A percentile compares a stretch with the other conserved stretches of the same genome.
phyloP scores from a whole-genome alignment of 2,888 invertebrate species.

The Salpingus planirostris region DNA sequence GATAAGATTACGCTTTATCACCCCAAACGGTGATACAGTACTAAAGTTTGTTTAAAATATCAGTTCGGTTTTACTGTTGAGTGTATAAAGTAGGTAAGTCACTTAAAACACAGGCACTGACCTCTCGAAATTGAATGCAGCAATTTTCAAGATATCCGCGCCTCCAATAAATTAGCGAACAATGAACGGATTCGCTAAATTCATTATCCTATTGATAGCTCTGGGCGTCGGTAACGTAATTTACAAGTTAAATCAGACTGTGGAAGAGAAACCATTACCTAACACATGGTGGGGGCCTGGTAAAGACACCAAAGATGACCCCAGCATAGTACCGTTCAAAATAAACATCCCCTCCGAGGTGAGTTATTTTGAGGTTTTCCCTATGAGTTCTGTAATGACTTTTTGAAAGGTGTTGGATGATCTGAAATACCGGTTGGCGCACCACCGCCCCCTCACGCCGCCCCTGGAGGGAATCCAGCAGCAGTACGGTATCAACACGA shows the following conservation, averaged over 20 bases:
- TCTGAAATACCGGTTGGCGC: conserved; percentile 46
- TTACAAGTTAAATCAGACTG: conserved; percentile 6
- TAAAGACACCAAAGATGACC: conserved; percentile 43
- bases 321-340: conserved; percentile 49
- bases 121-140: no score
- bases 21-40: no score
- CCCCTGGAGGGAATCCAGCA: conserved; percentile 61
- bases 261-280: conserved; percentile 2
- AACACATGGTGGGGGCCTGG: conserved; percentile 53
- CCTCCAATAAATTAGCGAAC: no score
- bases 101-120: no score
- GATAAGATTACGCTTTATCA: no score
- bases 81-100: no score
- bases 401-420: conserved; percentile 43
- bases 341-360: conserved; percentile 55
- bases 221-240: conserved; percentile 9
- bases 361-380: conserved; percentile 18
- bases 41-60: no score
- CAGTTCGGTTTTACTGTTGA: no score
- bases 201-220: conserved; percentile 6
- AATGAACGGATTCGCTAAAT: conserved; percentile 9
- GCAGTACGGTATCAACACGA: conserved; percentile 70
- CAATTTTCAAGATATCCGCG: no score
- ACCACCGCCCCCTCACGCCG: conserved; percentile 28
- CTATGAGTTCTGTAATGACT: no score